Evolutionary conservation across 2,797 vertebrate genomes (phyloP), one percentile per base, ranked within the genome.

Genomic region (Acrossocheilus wenchowensis): DNA sequence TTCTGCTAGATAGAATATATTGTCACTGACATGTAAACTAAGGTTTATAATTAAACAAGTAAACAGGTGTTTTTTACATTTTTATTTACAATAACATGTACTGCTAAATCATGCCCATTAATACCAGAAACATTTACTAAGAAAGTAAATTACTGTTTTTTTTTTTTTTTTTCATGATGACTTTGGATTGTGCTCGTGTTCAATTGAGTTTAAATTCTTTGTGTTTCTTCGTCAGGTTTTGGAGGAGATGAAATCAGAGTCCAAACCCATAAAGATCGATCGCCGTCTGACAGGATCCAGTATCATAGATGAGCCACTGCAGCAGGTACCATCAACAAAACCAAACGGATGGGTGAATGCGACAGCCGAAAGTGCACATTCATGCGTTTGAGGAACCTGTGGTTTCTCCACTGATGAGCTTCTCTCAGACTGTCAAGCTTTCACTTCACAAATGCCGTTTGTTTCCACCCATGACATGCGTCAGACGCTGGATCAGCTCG

Each of bases 271-370:
- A 91, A 99, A 97, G 93, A 99, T 99, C 88, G 98, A 99, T 95
- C 96, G 98, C 92, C 97, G 98, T 92, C 93, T 99, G 87, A 99
- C 98, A 0, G 98, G 98, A 93, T 98, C 98, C 6, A 98, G 95
- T 95, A 98, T 98, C 93, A 99, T 99, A 88, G 98, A 99, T 93
- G 98, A 99, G 90, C 98, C 98, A 92, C 95, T 99, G 86, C 98
- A 99, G 90, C 98, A 99, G 96, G 98, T 99, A 91, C 90, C 89
- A 89, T 71, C 14, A 26, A n/a, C 45, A 4, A 57, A 50, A 26
- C 7, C 1, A 2, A 60, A 26, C 4, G 6, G 1, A n/a, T 10
- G 0, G 17, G 52, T 5, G 21, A n/a, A 14, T 39, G 19, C 5
- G 1, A 8, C 2, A 36, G 36, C 64, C 11, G 2, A 54, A 81